Base-by-base conservation (phyloP, 2,113 vertebrate genomes). In the Fregetta grallaria region DNA sequence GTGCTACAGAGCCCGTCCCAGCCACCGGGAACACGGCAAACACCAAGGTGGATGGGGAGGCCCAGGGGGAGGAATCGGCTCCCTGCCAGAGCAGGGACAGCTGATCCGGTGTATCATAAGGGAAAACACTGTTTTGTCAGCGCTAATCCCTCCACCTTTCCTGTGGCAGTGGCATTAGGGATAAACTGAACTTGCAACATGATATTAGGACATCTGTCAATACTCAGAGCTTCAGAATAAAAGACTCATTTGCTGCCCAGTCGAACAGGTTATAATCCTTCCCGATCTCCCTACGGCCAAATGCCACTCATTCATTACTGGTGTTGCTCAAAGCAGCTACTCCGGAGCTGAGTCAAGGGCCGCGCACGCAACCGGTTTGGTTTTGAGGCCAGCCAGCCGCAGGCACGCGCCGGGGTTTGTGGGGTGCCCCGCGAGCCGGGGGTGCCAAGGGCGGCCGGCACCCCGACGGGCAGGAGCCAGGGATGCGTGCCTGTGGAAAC, bases 261-360 rank as follows among this genome's bases (percentile, higher is more conserved):
- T 81, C 29, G 15, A 94, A 92, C 95, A 96, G 94, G 95, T 96
- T 95, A 71, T 36, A 78, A 89, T 14, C 91, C 89, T 86, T 26
- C 87, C 89, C 77, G 6, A 19, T 19, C 89, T 86, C 91, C 89
- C 93, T 63, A 3, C 86, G 22, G 91, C 86, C 95, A 89, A 83
- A 75, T 2, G 56, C 93, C 72, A 8, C 89, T 78, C 95, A 86
- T 55, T 26, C 93, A 94, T 92, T 26, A 44, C 91, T 2, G 1
- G 63, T 3, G 30, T 58, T 20, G 96, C 95, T 49, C 92, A 34
- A 11, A 86, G 87, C 87, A 62, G 87, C 90, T 9, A 7, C 93
- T 88, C 83, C 13, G 10, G 45, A 36, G 93, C 95, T 94, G 96
- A 95, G 76, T 95, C 93, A 89, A 92, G 89, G 93, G 70, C 95